Conservation (phyloP, 2,113 vertebrate species). For the Conger conger region DNA sequence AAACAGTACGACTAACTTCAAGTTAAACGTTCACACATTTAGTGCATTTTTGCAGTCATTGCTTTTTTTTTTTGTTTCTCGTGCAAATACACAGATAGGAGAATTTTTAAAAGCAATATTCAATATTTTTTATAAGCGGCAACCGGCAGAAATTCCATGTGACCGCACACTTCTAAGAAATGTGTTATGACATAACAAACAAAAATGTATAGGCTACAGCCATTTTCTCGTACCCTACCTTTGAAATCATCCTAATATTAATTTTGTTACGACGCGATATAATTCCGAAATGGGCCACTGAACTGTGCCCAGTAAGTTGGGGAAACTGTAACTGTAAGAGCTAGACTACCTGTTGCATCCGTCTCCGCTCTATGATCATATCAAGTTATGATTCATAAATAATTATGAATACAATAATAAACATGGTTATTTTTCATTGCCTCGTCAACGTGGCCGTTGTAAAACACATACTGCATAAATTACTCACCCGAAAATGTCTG, state of each 20-base stretch:
- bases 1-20: background rate
- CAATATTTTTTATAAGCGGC: background rate
- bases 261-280: background rate
- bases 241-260: background rate
- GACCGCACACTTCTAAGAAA: background rate
- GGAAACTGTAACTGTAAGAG: conserved; percentile 68
- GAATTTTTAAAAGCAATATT: background rate
- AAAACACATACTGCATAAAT: conserved; percentile 36
- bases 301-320: conserved; percentile 42
- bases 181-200: background rate
- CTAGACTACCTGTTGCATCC: conserved; percentile 69
- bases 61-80: conserved; percentile 16
- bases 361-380: conserved; percentile 69
- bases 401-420: conserved; percentile 53
- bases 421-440: conserved; percentile 49
- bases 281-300: conserved; percentile 38
- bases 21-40: background rate
- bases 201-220: background rate
- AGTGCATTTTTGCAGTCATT: background rate
- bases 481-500: conserved; percentile 64
- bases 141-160: background rate
- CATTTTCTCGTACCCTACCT: background rate
- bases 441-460: conserved; percentile 37
- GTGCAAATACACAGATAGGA: background rate
- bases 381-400: conserved; percentile 80